These are phyloP conservation scores for Heterotilapia buettikoferi DNA, from an alignment of 2,113 vertebrate genomes.

Conservation along the genomic window DNA sequence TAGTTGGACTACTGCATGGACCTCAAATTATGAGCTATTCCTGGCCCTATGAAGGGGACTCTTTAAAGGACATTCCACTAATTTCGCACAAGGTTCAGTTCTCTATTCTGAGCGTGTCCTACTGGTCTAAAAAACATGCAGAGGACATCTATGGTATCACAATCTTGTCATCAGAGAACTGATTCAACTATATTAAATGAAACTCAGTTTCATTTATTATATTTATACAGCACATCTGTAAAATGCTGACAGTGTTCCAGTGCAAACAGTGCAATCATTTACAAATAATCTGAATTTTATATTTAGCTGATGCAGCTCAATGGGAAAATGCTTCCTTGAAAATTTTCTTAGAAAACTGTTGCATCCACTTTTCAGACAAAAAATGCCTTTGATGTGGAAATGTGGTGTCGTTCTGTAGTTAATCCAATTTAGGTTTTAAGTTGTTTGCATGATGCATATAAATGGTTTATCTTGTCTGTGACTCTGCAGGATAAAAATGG, in stretches of 20 bases:
- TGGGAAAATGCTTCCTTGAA: neutral
- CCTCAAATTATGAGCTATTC: neutral
- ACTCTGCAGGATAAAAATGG: neutral
- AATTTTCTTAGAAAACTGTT: neutral
- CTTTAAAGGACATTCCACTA: neutral
- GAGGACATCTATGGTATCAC: neutral
- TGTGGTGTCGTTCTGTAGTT: neutral
- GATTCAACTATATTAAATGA: neutral
- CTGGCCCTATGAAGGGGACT: neutral
- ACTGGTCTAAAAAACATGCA: neutral
- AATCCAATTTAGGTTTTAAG: neutral
- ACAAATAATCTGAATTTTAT: neutral
- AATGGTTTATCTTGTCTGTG: neutral
- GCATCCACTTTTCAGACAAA: neutral
- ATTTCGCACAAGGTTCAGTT: neutral
- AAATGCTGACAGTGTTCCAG: neutral
- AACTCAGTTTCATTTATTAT: neutral
- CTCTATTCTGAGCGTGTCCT: neutral
- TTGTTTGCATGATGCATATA: neutral
- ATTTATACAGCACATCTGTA: neutral
- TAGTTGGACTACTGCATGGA: neutral
- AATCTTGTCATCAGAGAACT: neutral
- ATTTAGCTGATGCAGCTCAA: neutral
- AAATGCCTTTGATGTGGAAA: neutral
- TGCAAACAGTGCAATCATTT: neutral